phyloP scores from a whole-genome alignment of 2,888 invertebrate species.

The Fragum sueziense region DNA sequence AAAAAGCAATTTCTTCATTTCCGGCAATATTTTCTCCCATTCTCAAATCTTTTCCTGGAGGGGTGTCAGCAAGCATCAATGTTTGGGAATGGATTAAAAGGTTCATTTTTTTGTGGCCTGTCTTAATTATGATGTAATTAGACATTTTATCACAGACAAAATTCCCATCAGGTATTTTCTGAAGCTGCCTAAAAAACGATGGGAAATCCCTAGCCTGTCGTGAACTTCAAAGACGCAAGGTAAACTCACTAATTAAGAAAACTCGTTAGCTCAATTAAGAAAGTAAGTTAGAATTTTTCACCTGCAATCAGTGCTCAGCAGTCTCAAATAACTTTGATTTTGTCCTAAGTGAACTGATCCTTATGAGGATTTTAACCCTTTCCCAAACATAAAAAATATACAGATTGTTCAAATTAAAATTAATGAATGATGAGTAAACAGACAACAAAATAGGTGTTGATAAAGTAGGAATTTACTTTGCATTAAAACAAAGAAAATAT shows the following conservation, averaged over 20 bases:
- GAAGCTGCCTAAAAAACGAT: neutral
- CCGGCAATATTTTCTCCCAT: neutral
- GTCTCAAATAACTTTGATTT: neutral
- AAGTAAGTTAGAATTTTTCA: neutral
- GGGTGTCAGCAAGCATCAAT: neutral
- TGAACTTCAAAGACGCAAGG: slow-evolving; percentile 11
- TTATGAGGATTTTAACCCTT: neutral
- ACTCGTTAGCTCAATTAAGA: slow-evolving; percentile 21
- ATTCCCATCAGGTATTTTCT: neutral
- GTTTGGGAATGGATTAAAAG: neutral
- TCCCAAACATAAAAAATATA: neutral
- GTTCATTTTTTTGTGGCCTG: no score
- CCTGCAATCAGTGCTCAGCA: slow-evolving; percentile 7
- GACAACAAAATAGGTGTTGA: no score
- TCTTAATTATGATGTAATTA: slow-evolving; percentile 9
- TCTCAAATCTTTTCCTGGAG: neutral
- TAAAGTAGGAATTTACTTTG: no score
- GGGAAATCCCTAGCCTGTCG: neutral
- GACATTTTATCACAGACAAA: slow-evolving; percentile 3
- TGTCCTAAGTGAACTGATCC: neutral
- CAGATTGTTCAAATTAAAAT: no score
- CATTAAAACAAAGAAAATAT: no score
- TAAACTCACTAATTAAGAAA: slow-evolving; percentile 15
- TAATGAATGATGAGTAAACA: no score
- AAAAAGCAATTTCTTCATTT: slow-evolving; percentile 1